A percentile compares a stretch with the other conserved stretches of the same genome.
These are phyloP conservation scores for Drosophila trapezifrons DNA, from an alignment of 1,140 invertebrate genomes.

Conservation along the genomic window DNA sequence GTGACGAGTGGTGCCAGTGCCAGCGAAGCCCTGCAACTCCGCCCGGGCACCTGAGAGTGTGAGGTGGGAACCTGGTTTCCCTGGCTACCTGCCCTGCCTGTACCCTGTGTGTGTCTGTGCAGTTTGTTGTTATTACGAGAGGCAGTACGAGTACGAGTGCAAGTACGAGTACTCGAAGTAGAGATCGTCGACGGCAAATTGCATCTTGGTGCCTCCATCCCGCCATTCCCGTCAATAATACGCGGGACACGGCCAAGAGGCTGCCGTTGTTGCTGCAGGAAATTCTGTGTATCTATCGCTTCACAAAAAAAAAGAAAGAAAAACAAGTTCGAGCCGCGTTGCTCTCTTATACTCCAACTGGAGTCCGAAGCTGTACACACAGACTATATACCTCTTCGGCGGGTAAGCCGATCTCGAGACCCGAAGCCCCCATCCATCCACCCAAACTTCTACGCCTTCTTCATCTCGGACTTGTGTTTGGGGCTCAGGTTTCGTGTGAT, in stretches of 20 bases:
- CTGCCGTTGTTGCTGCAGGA: slow-evolving; percentile 53
- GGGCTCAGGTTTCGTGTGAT: slow-evolving; percentile 64
- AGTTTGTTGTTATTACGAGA: too few relatives aligned
- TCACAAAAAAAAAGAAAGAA: slow-evolving; percentile 22
- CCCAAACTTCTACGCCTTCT: slow-evolving; percentile 37
- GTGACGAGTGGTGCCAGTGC: slow-evolving; percentile 20
- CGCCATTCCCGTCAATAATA: slow-evolving; percentile 20
- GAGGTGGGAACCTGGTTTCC: slow-evolving; percentile 15
- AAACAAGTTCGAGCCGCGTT: slow-evolving; percentile 57
- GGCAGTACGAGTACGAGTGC: neutral
- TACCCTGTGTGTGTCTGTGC: too few relatives aligned
- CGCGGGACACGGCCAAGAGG: slow-evolving; percentile 14
- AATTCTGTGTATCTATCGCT: slow-evolving; percentile 73
- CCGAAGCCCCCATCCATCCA: slow-evolving; percentile 17
- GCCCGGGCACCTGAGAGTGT: slow-evolving; percentile 12
- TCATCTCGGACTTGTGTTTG: slow-evolving; percentile 47
- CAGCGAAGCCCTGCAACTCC: slow-evolving; percentile 33
- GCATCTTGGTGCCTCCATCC: slow-evolving; percentile 30
- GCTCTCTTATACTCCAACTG: slow-evolving; percentile 60
- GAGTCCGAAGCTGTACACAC: slow-evolving; percentile 30
- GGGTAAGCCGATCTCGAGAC: slow-evolving; percentile 41
- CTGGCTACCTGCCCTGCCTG: slow-evolving; percentile 10
- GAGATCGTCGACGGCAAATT: slow-evolving; percentile 51
- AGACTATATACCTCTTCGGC: slow-evolving; percentile 22
- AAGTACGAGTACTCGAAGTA: slow-evolving; percentile 1